Conservation (phyloP, 1,140 invertebrate species). For the Tetraneura akinire region DNA sequence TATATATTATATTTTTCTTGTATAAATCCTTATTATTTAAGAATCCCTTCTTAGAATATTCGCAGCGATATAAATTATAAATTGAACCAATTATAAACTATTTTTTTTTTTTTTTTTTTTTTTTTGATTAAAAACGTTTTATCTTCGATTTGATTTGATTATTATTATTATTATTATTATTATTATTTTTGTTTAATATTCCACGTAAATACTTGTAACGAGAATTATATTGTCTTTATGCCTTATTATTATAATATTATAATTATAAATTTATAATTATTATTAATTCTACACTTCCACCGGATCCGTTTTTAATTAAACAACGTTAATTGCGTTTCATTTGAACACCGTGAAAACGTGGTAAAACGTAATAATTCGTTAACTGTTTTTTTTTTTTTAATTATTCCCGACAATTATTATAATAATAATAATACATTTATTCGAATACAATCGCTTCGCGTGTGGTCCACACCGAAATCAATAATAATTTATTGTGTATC, state of each 20-base stretch:
- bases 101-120: too few relatives aligned
- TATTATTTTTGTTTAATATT: slow-evolving; percentile 7
- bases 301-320: slow-evolving; percentile 12
- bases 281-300: background rate
- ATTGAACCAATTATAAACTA: slow-evolving; percentile 30
- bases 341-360: background rate
- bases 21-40: too few relatives aligned
- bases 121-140: slow-evolving; percentile 27
- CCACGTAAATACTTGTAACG: background rate
- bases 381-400: slow-evolving; percentile 31
- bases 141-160: too few relatives aligned
- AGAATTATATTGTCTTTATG: slow-evolving; percentile 15
- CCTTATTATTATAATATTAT: background rate
- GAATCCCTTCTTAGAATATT: too few relatives aligned
- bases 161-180: too few relatives aligned
- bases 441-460: background rate
- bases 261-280: background rate
- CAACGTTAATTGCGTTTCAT: background rate
- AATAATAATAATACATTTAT: background rate
- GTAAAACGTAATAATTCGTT: background rate
- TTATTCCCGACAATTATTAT: slow-evolving; percentile 16
- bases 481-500: slow-evolving; percentile 5
- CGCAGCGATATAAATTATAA: slow-evolving; percentile 17
- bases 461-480: slow-evolving; percentile 10
- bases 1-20: too few relatives aligned